Evolutionary conservation across 1,140 invertebrate genomes (phyloP).

Genomic region (Macrotrachela quadricornifera): DNA sequence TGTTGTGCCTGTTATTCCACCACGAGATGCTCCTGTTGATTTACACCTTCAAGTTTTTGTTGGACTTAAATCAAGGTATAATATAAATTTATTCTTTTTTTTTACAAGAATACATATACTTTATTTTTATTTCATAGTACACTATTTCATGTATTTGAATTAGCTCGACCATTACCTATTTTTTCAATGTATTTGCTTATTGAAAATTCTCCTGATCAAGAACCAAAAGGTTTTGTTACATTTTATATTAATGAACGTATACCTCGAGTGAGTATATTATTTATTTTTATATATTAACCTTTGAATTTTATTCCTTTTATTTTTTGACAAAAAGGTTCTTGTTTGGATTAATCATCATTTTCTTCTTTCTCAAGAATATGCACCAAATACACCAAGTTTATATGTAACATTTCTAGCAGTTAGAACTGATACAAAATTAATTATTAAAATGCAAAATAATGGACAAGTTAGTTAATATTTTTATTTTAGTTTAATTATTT

Average conservation of each 20-base stretch:
- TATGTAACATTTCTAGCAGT: conserved; percentile 23
- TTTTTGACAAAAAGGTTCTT: conserved; percentile 37
- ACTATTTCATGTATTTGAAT: conserved; percentile 69
- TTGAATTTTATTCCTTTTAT: too few relatives aligned
- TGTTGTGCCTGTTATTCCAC: conserved; percentile 43
- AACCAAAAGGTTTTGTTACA: conserved; percentile 39
- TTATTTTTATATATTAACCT: conserved; percentile 6
- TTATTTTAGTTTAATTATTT: too few relatives aligned
- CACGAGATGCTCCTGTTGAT: conserved; percentile 60
- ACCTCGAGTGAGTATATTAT: conserved; percentile 31
- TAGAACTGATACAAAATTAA: conserved; percentile 16
- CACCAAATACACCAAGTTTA: conserved; percentile 11
- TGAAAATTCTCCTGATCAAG: conserved; percentile 15
- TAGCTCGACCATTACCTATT: conserved; percentile 58
- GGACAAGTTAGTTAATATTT: conserved; percentile 12
- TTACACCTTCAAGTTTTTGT: conserved; percentile 68
- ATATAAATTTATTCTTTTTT: neutral
- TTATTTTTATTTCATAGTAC: conserved; percentile 15
- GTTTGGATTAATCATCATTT: conserved; percentile 77
- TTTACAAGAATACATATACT: neutral
- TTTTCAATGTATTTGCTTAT: conserved; percentile 62
- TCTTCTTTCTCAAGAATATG: conserved; percentile 47
- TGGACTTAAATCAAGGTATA: conserved; percentile 32
- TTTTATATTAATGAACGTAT: conserved; percentile 43
- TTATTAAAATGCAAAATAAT: conserved; percentile 19